These are phyloP conservation scores for Volucella bombylans DNA, from an alignment of 2,888 invertebrate species.

Conservation along the genomic window DNA sequence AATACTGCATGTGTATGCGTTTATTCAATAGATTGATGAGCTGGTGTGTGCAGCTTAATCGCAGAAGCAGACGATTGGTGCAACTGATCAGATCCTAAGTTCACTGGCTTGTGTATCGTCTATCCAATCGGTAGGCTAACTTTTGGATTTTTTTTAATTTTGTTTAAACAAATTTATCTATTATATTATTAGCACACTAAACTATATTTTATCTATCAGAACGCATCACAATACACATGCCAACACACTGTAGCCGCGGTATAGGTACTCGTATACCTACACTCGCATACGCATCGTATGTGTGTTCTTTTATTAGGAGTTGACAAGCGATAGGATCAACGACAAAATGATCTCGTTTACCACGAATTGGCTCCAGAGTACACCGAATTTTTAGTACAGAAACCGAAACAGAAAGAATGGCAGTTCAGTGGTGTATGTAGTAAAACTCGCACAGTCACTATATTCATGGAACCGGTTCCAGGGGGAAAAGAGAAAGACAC, in stretches of 20 bases:
- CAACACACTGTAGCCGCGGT: neutral
- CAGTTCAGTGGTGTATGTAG: conserved; percentile 10
- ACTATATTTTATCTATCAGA: neutral
- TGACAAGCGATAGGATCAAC: conserved; percentile 60
- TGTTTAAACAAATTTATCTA: neutral
- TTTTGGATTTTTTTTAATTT: neutral
- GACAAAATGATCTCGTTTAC: conserved; percentile 45
- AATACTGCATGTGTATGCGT: neutral
- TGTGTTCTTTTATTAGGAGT: conserved; percentile 19
- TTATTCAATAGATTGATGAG: conserved; percentile 18
- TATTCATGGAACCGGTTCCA: conserved; percentile 56
- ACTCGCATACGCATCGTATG: neutral
- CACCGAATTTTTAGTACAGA: conserved; percentile 32
- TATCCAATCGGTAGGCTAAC: neutral
- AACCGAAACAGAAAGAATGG: neutral
- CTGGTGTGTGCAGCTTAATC: neutral
- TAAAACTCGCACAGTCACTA: conserved; percentile 39
- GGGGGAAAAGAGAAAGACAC: conserved; percentile 19
- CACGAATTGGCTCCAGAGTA: conserved; percentile 37
- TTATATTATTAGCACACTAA: neutral
- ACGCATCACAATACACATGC: neutral
- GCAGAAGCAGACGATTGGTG: conserved; percentile 19
- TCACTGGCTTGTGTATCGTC: conserved; percentile 1
- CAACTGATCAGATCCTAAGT: conserved; percentile 1
- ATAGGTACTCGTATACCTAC: neutral